phyloP scores from a whole-genome alignment of 1,140 invertebrate genomes.

The Anadara kagoshimensis region DNA sequence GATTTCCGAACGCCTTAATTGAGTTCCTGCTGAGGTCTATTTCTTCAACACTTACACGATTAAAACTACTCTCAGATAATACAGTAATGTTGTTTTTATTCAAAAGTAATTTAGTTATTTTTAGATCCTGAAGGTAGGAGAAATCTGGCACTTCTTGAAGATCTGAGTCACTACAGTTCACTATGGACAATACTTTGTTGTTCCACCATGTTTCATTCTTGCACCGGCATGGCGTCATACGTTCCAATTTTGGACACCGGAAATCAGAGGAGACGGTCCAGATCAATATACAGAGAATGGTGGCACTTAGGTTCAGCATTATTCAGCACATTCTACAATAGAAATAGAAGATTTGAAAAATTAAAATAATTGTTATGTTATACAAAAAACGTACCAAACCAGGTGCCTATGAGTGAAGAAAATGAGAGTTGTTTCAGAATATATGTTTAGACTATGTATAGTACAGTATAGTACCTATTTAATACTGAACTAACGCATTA shows the following conservation, averaged over 20 bases:
- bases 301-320: background rate
- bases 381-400: too few species aligned
- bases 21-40: conserved; percentile 36
- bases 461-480: too few species aligned
- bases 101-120: conserved; percentile 36
- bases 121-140: conserved; percentile 3
- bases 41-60: conserved; percentile 18
- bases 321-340: background rate
- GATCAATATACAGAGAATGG: conserved; percentile 5
- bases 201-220: conserved; percentile 32
- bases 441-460: too few species aligned
- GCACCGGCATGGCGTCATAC: conserved; percentile 32
- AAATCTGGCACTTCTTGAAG: conserved; percentile 35
- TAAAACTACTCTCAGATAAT: conserved; percentile 20
- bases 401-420: too few species aligned
- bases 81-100: conserved; percentile 34
- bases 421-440: too few species aligned
- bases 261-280: conserved; percentile 17
- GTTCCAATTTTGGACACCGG: conserved; percentile 28
- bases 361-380: too few species aligned
- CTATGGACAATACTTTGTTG: conserved; percentile 28
- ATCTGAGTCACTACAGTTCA: conserved; percentile 32
- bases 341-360: too few species aligned
- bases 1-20: conserved; percentile 6
- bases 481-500: too few species aligned